phyloP scores from a whole-genome alignment of 2,113 vertebrate species.

The Rhinopithecus roxellana region DNA sequence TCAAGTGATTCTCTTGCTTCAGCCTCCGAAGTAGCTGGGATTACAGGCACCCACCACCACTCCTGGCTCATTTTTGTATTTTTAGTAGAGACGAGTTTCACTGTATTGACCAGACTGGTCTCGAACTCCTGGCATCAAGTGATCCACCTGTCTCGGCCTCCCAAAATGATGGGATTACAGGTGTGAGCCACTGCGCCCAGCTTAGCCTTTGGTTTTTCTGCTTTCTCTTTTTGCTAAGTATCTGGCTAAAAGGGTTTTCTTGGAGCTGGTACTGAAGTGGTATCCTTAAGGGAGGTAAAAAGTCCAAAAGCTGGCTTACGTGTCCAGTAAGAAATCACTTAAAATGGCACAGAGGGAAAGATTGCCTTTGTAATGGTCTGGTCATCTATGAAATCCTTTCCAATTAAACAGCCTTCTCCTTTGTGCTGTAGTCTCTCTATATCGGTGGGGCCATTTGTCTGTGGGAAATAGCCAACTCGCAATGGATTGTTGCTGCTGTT shows the following conservation, averaged over 20 bases:
- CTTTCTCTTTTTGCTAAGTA: background rate
- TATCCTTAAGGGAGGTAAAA: background rate
- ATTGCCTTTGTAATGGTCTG: slow-evolving; percentile 58
- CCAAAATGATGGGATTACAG: no score
- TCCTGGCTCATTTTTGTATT: no score
- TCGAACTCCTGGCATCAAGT: no score
- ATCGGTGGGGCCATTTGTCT: background rate
- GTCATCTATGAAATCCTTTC: slow-evolving; percentile 67
- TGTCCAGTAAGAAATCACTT: background rate
- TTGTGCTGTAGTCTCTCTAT: background rate
- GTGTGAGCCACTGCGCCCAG: no score
- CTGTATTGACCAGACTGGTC: no score
- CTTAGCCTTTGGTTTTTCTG: background rate
- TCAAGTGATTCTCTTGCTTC: no score
- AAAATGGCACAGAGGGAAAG: slow-evolving; percentile 56
- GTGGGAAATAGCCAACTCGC: slow-evolving; percentile 16
- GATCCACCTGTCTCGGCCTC: no score
- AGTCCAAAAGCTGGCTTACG: background rate
- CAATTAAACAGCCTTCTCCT: slow-evolving; percentile 51
- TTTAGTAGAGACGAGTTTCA: no score
- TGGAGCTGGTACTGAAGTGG: slow-evolving; percentile 46
- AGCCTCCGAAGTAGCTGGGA: no score
- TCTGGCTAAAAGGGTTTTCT: slow-evolving; percentile 38
- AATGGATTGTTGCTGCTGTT: slow-evolving; percentile 41
- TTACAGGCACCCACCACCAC: no score